Conservation (phyloP, 2,797 vertebrate species). For the Forpus xanthops region DNA sequence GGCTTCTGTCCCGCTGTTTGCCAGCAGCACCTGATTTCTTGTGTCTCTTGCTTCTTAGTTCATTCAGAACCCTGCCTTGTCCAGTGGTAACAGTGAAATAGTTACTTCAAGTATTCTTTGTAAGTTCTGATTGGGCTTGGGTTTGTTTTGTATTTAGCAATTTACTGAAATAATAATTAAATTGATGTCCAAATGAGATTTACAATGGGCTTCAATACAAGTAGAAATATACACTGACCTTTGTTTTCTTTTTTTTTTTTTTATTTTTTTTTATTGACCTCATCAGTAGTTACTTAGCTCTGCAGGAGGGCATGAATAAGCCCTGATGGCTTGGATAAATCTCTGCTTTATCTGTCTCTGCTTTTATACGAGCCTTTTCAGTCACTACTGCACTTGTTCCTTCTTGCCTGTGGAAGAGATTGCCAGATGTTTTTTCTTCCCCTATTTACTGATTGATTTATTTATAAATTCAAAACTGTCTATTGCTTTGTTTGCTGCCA, state of each 20-base stretch:
- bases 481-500: neutral
- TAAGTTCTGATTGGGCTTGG: neutral
- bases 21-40: rapidly evolving
- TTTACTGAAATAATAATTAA: neutral
- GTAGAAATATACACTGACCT: neutral
- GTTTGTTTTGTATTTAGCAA: neutral
- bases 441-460: neutral
- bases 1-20: neutral
- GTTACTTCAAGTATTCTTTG: neutral
- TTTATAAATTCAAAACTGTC: neutral
- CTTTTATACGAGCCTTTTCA: neutral
- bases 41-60: rapidly evolving
- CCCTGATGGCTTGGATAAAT: neutral
- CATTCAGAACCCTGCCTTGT: neutral
- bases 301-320: neutral
- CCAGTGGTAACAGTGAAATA: neutral
- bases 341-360: neutral
- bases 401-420: neutral
- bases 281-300: neutral
- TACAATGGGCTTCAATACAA: neutral
- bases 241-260: neutral
- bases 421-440: neutral
- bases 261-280: too few relatives aligned
- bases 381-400: neutral
- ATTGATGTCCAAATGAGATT: neutral